Evolutionary conservation across 2,797 vertebrate species (phyloP).

Genomic region (Cirrhinus molitorella): DNA sequence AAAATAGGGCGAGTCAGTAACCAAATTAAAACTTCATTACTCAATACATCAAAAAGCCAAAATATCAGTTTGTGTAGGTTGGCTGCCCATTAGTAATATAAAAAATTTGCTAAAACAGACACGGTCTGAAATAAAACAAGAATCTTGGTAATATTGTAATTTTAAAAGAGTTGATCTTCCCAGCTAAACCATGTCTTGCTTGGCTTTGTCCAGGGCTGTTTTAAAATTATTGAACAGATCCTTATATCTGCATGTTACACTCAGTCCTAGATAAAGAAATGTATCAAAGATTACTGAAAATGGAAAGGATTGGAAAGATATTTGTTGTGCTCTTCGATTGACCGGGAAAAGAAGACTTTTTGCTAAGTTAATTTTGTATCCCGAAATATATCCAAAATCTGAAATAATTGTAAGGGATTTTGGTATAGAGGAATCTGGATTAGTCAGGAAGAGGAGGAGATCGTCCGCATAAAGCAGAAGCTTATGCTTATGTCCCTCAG

Average conservation of each 20-base stretch:
- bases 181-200: constrained; percentile 14
- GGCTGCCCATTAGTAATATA: constrained; percentile 33
- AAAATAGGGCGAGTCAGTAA: no score
- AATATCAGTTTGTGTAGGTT: constrained; percentile 31
- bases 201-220: constrained; percentile 8
- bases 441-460: constrained; percentile 29
- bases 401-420: constrained; percentile 19
- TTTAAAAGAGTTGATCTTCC: constrained; percentile 24
- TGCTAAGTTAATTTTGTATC: constrained; percentile 35
- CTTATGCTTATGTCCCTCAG: background rate
- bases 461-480: constrained; percentile 14
- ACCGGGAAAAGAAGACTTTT: constrained; percentile 36
- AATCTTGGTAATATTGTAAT: constrained; percentile 22
- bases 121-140: background rate
- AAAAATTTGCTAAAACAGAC: constrained; percentile 3
- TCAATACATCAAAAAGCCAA: constrained; percentile 3
- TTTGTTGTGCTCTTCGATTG: constrained; percentile 11
- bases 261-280: constrained; percentile 14
- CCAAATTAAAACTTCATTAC: constrained; percentile 20
- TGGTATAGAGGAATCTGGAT: constrained; percentile 5
- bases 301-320: constrained; percentile 19
- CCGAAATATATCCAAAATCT: constrained; percentile 11
- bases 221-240: constrained; percentile 26
- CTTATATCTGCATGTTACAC: constrained; percentile 1
- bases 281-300: constrained; percentile 6